A percentile compares a stretch with the other conserved stretches of the same genome.
Conservation (phyloP, 64 coral and sea anemone genomes). For the Montipora sp. region DNA sequence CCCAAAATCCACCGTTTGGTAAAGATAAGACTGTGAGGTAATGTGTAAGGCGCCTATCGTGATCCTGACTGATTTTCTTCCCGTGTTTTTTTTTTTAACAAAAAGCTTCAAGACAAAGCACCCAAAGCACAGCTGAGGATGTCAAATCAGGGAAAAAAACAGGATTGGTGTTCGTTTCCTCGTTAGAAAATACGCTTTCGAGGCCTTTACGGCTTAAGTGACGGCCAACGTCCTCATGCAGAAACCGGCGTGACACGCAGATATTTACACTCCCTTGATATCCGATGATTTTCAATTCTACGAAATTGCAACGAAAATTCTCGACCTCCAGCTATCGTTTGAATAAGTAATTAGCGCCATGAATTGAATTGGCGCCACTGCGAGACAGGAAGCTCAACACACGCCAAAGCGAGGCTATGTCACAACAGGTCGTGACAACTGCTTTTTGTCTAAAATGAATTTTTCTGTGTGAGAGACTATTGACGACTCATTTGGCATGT, state of each 20-base stretch:
- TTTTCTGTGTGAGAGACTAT: not conserved
- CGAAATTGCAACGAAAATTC: conserved; percentile 50
- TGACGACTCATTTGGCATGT: too few species aligned
- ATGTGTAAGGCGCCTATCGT: not conserved
- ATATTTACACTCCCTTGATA: conserved; percentile 43
- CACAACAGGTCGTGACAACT: not conserved
- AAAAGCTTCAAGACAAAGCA: conserved; percentile 27
- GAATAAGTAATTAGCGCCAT: conserved; percentile 41
- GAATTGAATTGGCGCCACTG: conserved; percentile 59
- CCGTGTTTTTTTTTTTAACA: conserved; percentile 24
- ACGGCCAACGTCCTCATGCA: conserved; percentile 16
- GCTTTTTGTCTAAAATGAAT: not conserved
- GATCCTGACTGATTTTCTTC: not conserved
- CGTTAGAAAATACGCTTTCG: conserved; percentile 12
- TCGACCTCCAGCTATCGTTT: conserved; percentile 43
- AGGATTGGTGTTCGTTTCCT: not conserved
- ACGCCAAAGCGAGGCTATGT: conserved; percentile 23
- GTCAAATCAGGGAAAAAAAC: conserved; percentile 34
- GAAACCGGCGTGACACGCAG: conserved; percentile 30
- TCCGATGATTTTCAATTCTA: conserved; percentile 53
- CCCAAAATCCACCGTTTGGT: conserved; percentile 2
- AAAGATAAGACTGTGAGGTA: not conserved
- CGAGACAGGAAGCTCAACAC: conserved; percentile 32
- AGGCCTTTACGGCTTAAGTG: not conserved
- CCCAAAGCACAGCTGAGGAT: conserved; percentile 45